Evolutionary conservation across 2,888 invertebrate genomes (phyloP).

Genomic region (Pseudococcus jackbeardsleyi): DNA sequence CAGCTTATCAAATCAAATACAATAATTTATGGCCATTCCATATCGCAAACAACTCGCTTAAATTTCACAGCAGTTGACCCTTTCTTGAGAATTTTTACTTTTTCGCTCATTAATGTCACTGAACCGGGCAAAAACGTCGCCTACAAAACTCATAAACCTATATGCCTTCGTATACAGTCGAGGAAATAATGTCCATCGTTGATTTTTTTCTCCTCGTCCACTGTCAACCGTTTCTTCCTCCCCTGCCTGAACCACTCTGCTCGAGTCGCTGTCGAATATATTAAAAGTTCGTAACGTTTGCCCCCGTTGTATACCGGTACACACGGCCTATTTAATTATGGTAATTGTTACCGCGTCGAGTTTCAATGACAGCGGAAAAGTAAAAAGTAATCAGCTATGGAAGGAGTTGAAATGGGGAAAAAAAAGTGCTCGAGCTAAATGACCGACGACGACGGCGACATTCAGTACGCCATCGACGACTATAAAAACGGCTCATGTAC

Average conservation of each 20-base stretch:
- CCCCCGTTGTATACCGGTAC: conserved; percentile 7
- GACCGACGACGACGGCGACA: not conserved
- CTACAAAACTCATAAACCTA: no score
- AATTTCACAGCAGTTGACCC: no score
- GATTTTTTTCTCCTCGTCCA: not conserved
- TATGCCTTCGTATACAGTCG: no score
- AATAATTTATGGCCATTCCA: no score
- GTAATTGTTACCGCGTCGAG: conserved; percentile 40
- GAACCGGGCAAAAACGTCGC: no score
- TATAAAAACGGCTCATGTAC: not conserved
- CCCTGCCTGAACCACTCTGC: not conserved
- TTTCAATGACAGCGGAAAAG: conserved; percentile 38
- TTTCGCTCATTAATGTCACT: no score
- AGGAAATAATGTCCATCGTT: no score
- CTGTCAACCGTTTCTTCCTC: not conserved
- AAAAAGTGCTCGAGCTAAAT: not conserved
- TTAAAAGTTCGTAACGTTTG: not conserved
- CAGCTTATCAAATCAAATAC: no score
- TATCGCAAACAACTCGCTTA: no score
- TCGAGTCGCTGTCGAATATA: conserved; percentile 13
- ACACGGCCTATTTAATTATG: conserved; percentile 45
- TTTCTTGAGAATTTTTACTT: no score
- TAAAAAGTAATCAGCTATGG: conserved; percentile 39
- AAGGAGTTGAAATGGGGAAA: not conserved
- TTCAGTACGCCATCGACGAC: not conserved